Evolutionary conservation across 2,888 invertebrate species (phyloP), one percentile per base, ranked within the genome.

Genomic region (Pandemis heparana): DNA sequence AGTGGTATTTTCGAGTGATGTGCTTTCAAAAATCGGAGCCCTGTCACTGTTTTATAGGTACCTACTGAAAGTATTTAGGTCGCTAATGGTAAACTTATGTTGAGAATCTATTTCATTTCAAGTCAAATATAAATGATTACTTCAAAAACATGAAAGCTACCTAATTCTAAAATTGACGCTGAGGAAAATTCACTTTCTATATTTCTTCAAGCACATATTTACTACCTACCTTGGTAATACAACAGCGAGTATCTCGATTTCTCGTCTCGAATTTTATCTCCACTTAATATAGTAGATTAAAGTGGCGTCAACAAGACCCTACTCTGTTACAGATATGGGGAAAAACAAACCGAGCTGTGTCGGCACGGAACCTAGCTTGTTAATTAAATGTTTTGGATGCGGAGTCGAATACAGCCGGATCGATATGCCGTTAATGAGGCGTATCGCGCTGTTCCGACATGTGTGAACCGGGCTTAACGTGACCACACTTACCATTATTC

Each of bases 351-450:
- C 62, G 53, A 56, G 63, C 63, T 38, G 43, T 53, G 43, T 65
- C 64, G 12, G 60, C 51, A 60, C 12, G 39, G 56, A 59, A 39
- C 48, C 56, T 51, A 62, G 60, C 65, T 70, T 61, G 74, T 74
- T 70, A 70, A 74, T 70, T 60, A 74, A 74, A 70, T 74, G 74
- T 74, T 73, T 73, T 59, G 68, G 68, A 62, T 67, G 67, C 53
- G 46, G 16, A 72, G 65, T 71, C 43, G 74, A 64, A 74, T 77
- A 75, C 75, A 74, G 75, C 64, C 66, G 83, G 88, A 89, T 90
- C 90, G 87, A 91, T 91, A 88, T 83, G 79, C 79, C 84, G 83
- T 87, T 91, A 92, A 92, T 91, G 91, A 91, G 87, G 81, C 85
- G 79, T 87, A 85, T 87, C 85, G 85, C 80, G 80, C 78, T 80